A percentile compares a stretch with the other conserved stretches of the same genome.
phyloP scores from a whole-genome alignment of 2,113 vertebrate genomes.

The Ranitomeya variabilis region DNA sequence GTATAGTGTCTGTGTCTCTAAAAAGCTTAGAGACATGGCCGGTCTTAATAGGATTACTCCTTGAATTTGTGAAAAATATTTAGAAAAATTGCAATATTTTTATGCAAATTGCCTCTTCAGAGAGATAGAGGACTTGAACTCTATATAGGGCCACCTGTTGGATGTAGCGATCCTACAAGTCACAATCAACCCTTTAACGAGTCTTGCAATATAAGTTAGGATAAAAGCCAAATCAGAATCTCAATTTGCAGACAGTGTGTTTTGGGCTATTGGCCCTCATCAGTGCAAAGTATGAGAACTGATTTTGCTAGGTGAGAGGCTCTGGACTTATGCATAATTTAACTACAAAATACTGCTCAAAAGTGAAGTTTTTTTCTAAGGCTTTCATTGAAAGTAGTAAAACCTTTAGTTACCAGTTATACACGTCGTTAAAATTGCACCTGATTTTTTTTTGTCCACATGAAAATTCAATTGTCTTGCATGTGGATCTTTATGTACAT shows the following conservation, averaged over 20 bases:
- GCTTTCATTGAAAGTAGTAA: background rate
- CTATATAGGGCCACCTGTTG: no score
- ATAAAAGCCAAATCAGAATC: no score
- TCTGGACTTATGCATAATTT: background rate
- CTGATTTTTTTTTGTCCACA: background rate
- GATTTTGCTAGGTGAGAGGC: no score
- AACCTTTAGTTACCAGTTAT: background rate
- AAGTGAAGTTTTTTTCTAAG: background rate
- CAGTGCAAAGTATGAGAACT: no score
- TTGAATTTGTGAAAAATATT: background rate
- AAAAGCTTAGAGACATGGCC: background rate
- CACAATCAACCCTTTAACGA: no score
- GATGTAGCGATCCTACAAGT: no score
- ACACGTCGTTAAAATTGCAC: no score
- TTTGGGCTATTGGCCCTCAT: no score
- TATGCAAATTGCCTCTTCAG: background rate
- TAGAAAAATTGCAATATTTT: background rate
- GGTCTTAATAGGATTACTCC: background rate
- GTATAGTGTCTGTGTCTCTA: no score
- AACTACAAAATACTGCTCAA: background rate
- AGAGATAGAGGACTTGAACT: no score
- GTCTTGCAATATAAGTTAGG: no score
- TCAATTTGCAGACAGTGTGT: no score
- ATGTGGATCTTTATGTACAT: background rate
- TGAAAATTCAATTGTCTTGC: conserved; percentile 7